Conservation (phyloP, 2,113 vertebrate species). For the Corydoras sp. region DNA sequence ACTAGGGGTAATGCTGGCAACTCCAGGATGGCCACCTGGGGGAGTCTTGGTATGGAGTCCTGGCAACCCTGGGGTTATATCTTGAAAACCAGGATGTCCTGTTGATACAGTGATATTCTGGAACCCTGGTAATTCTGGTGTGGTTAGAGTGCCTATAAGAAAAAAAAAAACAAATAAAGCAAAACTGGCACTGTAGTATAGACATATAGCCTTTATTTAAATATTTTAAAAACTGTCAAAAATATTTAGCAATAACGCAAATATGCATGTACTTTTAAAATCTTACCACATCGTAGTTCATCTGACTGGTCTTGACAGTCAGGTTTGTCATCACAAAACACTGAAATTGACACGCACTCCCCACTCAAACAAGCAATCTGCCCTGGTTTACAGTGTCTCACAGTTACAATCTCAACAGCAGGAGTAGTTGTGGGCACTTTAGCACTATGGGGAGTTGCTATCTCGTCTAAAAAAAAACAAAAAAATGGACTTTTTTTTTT, state of each 20-base stretch:
- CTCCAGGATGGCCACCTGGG: slow-evolving; percentile 51
- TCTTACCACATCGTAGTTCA: slow-evolving; percentile 61
- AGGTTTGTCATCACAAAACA: slow-evolving; percentile 61
- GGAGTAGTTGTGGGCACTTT: slow-evolving; percentile 39
- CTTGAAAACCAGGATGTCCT: slow-evolving; percentile 43
- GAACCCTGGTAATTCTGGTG: slow-evolving; percentile 51
- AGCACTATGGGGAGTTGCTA: slow-evolving; percentile 51
- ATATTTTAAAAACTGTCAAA: too few species aligned
- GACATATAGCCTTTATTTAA: too few species aligned
- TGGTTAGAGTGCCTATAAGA: slow-evolving; percentile 3
- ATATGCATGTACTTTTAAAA: too few species aligned
- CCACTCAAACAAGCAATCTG: slow-evolving; percentile 59
- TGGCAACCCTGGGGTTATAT: slow-evolving; percentile 46
- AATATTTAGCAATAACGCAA: too few species aligned
- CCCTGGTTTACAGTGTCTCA: slow-evolving; percentile 43
- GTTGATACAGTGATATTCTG: slow-evolving; percentile 52
- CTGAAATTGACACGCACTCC: slow-evolving; percentile 56
- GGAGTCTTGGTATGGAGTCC: slow-evolving; percentile 48
- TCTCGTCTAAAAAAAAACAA: slow-evolving; percentile 50
- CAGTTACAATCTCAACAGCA: slow-evolving; percentile 37
- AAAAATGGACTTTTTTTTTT: too few species aligned
- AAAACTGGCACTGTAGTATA: too few species aligned
- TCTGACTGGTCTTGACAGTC: slow-evolving; percentile 62
- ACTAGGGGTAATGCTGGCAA: slow-evolving; percentile 33
- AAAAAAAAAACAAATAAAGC: too few species aligned